Conservation (phyloP, 1,140 invertebrate species). For the Episyrphus balteatus region DNA sequence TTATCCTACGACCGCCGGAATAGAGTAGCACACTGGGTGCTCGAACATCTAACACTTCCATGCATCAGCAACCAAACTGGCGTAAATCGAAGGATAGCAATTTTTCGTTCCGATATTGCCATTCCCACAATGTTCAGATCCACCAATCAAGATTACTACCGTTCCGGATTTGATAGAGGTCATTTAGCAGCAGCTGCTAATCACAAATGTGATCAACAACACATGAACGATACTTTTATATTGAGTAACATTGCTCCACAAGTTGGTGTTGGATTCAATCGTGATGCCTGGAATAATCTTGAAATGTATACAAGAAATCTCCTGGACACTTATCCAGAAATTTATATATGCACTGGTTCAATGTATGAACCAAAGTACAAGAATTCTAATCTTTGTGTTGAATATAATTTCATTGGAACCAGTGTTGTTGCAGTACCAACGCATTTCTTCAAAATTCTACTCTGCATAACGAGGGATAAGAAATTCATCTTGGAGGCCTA, state of each 20-base stretch:
- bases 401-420: constrained; percentile 88
- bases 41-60: constrained; percentile 80
- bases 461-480: constrained; percentile 52
- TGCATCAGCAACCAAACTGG: constrained; percentile 50
- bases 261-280: constrained; percentile 91
- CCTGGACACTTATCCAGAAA: constrained; percentile 67
- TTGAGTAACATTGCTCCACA: constrained; percentile 94
- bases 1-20: constrained; percentile 87
- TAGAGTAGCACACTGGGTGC: constrained; percentile 88
- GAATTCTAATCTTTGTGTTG: constrained; percentile 82
- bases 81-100: constrained; percentile 64
- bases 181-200: constrained; percentile 96
- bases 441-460: constrained; percentile 93
- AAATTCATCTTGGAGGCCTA: constrained; percentile 84
- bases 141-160: constrained; percentile 77
- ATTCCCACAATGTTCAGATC: constrained; percentile 70
- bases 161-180: constrained; percentile 86
- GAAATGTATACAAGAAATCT: constrained; percentile 80
- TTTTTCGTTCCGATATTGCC: constrained; percentile 73
- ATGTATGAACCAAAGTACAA: constrained; percentile 79
- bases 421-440: constrained; percentile 96
- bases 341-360: constrained; percentile 93
- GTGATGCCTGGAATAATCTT: constrained; percentile 81
- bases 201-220: constrained; percentile 64
- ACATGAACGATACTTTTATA: constrained; percentile 78